Base-by-base conservation (phyloP, 2,113 vertebrate species). In the Actinemys pallida region DNA sequence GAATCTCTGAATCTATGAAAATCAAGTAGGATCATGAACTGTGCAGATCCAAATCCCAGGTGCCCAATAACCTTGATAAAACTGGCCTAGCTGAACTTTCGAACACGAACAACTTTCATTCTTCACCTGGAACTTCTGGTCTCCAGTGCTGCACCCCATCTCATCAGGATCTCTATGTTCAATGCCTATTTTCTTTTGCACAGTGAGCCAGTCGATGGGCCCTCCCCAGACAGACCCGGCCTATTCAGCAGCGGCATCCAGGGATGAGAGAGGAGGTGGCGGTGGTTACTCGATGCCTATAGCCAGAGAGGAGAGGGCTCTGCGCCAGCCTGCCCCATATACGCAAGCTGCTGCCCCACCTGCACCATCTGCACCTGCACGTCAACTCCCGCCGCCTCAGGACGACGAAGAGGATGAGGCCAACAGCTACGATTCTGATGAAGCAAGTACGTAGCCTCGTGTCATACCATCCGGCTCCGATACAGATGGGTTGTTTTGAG, bases 371-470 rank as follows among this genome's bases (percentile, higher is more conserved):
- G 56, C 86, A 0, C 95, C 98, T 5, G 94, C 97, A 0, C 96
- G 97, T 31, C 98, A 98, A 83, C 98, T 98, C 84, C 98, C 96
- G 0, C 98, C 97, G 5, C 98, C 87, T 2, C 98, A 98, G 0
- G 98, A 99, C 45, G 99, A 99, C 1, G 99, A 99, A 7, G 99
- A 99, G 16, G 99, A 99, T 3, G 98, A 99, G 1, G 98, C 98
- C 95, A 99, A 99, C 95, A 99, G 99, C 98, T 99, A 99, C 1
- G 99, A 99, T 93, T 99, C 99, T 0, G 99, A 99, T 86, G 99
- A 99, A 99, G 98, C 99, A 95, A 99, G 99, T 99, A 98, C 10
- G 99, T 98, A 39, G 86, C 1, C n/a, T 72, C 5, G 35, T 10
- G 35, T 39, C 4, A 9, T 2, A 20, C 35, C n/a, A 2, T 4